phyloP scores from a whole-genome alignment of 2,797 vertebrate species.

The Platalea minor region DNA sequence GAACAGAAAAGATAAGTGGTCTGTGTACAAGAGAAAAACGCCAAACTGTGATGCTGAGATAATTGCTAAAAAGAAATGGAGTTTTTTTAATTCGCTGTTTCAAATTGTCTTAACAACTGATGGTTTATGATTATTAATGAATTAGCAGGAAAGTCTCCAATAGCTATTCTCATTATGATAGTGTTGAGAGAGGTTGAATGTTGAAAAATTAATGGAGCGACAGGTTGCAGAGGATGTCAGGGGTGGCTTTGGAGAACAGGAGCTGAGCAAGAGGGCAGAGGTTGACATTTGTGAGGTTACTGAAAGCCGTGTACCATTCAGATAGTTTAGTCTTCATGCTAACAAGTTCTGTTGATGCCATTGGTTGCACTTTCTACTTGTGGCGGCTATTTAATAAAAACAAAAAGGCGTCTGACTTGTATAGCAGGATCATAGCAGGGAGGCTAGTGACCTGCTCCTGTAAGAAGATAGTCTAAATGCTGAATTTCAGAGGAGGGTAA shows the following conservation, averaged over 20 bases:
- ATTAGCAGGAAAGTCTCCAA: not conserved
- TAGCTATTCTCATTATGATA: not conserved
- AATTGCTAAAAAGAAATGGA: not conserved
- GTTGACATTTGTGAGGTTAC: not conserved
- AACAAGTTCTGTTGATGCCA: not conserved
- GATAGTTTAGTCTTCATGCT: not conserved
- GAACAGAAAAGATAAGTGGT: conserved; percentile 9
- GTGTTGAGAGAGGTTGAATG: not conserved
- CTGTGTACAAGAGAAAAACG: not conserved
- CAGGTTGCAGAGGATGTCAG: not conserved
- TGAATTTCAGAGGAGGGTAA: not conserved
- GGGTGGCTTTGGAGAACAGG: not conserved
- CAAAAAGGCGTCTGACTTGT: not conserved
- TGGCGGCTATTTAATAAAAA: not conserved
- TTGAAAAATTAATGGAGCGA: not conserved
- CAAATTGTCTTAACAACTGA: not conserved
- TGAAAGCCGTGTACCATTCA: not conserved
- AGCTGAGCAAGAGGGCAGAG: not conserved
- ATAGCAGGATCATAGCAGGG: not conserved
- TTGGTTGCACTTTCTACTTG: not conserved
- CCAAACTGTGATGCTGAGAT: not conserved
- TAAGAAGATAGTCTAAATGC: not conserved
- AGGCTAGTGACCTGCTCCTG: not conserved
- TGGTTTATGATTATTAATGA: not conserved
- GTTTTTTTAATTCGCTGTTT: not conserved